These are phyloP conservation scores for Caloenas nicobarica DNA, from an alignment of 2,113 vertebrate genomes.

Conservation along the genomic window DNA sequence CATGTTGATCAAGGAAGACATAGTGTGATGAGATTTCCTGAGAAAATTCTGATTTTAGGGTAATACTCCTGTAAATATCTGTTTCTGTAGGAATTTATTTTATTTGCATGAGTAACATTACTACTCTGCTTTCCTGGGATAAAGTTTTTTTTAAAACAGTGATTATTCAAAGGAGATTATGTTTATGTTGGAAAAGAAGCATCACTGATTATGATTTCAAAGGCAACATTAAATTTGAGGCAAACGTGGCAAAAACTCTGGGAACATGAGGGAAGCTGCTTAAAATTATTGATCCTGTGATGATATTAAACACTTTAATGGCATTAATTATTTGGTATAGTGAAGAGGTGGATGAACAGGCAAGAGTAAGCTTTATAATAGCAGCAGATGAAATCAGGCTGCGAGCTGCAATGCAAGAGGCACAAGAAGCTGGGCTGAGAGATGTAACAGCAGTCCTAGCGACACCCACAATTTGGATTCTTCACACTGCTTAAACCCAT, in stretches of 20 bases:
- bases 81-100: neutral
- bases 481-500: neutral
- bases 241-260: neutral
- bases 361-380: neutral
- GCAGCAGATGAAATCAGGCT: neutral
- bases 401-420: neutral
- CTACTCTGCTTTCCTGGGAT: neutral
- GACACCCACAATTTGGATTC: fast-evolving
- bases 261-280: neutral
- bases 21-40: neutral
- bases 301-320: neutral
- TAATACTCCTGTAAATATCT: neutral
- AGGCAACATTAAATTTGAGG: neutral
- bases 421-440: neutral
- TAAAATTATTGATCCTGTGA: neutral
- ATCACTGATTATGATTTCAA: neutral
- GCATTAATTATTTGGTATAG: neutral
- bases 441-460: fast-evolving
- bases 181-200: neutral
- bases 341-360: neutral
- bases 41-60: neutral
- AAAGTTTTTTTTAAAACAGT: neutral
- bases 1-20: neutral
- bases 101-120: neutral
- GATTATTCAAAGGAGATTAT: neutral